Base-by-base conservation (phyloP, 2,888 invertebrate species). In the Parasteatoda lunata region DNA sequence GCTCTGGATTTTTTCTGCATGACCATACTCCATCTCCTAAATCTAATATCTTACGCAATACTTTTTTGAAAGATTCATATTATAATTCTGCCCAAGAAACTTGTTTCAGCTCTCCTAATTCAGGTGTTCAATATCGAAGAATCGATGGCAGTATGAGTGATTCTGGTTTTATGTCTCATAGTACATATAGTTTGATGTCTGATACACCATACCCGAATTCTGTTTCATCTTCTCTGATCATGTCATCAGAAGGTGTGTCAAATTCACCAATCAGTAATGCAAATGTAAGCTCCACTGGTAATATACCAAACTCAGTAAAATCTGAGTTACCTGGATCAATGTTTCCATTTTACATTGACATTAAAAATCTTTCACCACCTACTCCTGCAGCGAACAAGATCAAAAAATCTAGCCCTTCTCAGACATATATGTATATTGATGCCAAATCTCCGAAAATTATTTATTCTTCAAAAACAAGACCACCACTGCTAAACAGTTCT, bases 331-430 rank as follows among this genome's bases (percentile, higher is more conserved):
- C 89, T 30, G 84, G 89, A 30, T 88, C 89, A 49, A 84, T 89
- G 84, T 89, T 89, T 72, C 89, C 89, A 9, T 88, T 89, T 59
- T 89, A 88, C 64, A 88, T 89, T 47, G 89, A 89, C 54, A 88
- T 89, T 11, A 84, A 89, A n/a, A 89, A 59, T 51, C 49, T 88
- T 47, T 73, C 88, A 1, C 78, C 88, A 13, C 78, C 84, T 13
- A 72, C 77, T 11, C 68, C 85, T 15, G 69, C 49, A 47, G 49
- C 47, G 7, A 71, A 7, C 3, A 77, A 51, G 69, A 59, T 68
- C 7, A 80, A 77, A 48, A 84, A 84, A 66, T 79, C 77, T 15
- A 79, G 84, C 59, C 82, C 85, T 13, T 52, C 77, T 30, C 84
- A 86, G 68, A 52, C 84, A 11, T 88, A 85, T 64, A 86, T 88